These are phyloP conservation scores for Malurus cyaneus DNA, from an alignment of 2,113 vertebrate species.

Conservation along the genomic window DNA sequence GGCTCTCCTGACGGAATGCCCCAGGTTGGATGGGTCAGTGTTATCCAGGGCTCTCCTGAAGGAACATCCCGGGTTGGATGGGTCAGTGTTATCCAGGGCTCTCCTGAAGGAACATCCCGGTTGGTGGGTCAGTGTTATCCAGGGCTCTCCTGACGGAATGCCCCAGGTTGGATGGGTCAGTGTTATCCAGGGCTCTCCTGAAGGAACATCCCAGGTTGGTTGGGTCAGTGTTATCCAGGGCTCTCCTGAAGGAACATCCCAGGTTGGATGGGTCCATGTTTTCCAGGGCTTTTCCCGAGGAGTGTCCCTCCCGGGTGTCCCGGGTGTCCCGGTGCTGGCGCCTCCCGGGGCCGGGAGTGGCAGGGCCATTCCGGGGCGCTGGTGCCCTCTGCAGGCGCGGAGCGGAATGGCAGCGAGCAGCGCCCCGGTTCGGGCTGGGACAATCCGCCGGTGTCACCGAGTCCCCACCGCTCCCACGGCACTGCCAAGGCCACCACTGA, in stretches of 20 bases:
- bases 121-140: not conserved
- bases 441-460: rapidly evolving
- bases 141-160: not conserved
- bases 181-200: rapidly evolving
- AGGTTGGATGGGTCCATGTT: not conserved
- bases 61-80: too few species aligned
- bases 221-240: not conserved
- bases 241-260: rapidly evolving
- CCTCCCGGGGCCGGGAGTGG: not conserved
- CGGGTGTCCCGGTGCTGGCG: not conserved
- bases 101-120: rapidly evolving
- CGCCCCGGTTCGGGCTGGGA: rapidly evolving
- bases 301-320: too few species aligned
- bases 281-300: not conserved
- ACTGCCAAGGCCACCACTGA: rapidly evolving
- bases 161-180: too few species aligned
- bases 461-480: rapidly evolving
- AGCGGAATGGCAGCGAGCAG: not conserved
- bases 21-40: too few species aligned
- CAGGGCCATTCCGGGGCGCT: not conserved
- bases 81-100: too few species aligned
- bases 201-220: rapidly evolving
- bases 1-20: not conserved
- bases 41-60: too few species aligned
- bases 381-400: not conserved